Base-by-base conservation (phyloP, 2,888 invertebrate genomes). In the Pasiphila rectangulata region DNA sequence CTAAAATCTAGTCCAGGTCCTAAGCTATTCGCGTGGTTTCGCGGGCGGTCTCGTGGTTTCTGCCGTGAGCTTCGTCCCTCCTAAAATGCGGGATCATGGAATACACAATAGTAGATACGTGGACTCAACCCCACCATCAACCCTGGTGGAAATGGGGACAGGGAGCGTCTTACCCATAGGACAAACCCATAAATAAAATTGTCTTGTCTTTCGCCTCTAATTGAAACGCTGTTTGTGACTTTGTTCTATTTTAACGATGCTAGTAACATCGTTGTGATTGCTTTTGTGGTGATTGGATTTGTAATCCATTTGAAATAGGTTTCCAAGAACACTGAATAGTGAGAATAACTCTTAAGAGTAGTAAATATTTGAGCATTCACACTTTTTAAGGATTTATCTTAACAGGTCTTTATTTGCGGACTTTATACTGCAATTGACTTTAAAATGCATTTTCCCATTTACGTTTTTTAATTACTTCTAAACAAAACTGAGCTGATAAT, bases 121-220 rank as follows among this genome's bases (percentile, higher is more conserved):
- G 27, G 27, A 58, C 63, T 46, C 69, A 71, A 72, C 72, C 74
- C 78, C 82, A 79, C 83, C 79, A 79, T 79, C 80, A 34, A 54
- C 62, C 59, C 64, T 74, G 75, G 77, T 75, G 73, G 73, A 36
- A 49, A 40, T 34, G 44, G 79, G 86, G 81, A 74, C 83, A 85
- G 83, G 87, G 87, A 78, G 86, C 80, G 86, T 79, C 84, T 77
- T 75, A 57, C 73, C 72, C n/a, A n/a, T n/a, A 27, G 7, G 6
- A 16, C 16, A 13, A 10, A 16, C 17, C 32, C 16, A 83, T 86
- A 85, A 85, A 87, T 87, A 83, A 86, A 83, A 80, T 78, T 69
- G 83, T 84, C 87, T 87, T 83, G 67, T 84, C 87, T 87, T 83
- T 67, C 64, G 67, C 60, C 64, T 63, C 75, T 83, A 82, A 85